Base-by-base conservation (phyloP, 30 jellyfish, hydroid and myxozoan species). In the Hydractinia echinata region DNA sequence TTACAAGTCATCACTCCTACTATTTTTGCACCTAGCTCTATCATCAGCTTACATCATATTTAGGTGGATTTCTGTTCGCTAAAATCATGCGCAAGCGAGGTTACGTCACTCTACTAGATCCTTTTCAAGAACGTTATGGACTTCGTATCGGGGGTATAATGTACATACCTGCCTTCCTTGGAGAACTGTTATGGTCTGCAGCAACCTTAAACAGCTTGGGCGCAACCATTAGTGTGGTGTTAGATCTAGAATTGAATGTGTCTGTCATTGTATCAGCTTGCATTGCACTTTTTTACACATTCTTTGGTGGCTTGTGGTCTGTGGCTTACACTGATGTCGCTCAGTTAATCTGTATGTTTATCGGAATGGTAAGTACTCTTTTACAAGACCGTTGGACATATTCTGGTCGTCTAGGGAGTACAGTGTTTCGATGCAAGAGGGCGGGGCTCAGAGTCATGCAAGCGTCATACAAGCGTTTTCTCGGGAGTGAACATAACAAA, bases 261-360 rank as follows among this genome's bases (percentile, higher is more conserved):
- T 89, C 99, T 49, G 95, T 95, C 62, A 76, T 89, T 21, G 94
- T 87, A 18, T 95, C 99, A 16, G 99, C 99, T 14, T 95, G 96
- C 79, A 95, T 95, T 77, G 99, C 99, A 67, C 53, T 95, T 48
- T 82, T 95, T 77, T 95, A 95, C 86, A 95, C 99, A 50, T 89
- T 95, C 76, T 95, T 95, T 55, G 99, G 99, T 10, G 99, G 99
- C 6, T 91, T 95, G 61, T 89, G 97, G 99, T 95, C 97, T 4
- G 97, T 95, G 56, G 99, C 99, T n/a, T 89, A 89, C 84, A 95
- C 99, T 5, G 99, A 95, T 79, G 97, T 95, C 61, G 97, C 97
- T 10, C 99, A 95, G 86, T 87, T 95, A 66, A 89, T 89, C 54
- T 95, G 97, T 82, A 95, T 95, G 97, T 95, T 95, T 76, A 86